Evolutionary conservation across 2,113 vertebrate species (phyloP), one percentile per base, ranked within the genome.

Genomic region (Podocnemis expansa): DNA sequence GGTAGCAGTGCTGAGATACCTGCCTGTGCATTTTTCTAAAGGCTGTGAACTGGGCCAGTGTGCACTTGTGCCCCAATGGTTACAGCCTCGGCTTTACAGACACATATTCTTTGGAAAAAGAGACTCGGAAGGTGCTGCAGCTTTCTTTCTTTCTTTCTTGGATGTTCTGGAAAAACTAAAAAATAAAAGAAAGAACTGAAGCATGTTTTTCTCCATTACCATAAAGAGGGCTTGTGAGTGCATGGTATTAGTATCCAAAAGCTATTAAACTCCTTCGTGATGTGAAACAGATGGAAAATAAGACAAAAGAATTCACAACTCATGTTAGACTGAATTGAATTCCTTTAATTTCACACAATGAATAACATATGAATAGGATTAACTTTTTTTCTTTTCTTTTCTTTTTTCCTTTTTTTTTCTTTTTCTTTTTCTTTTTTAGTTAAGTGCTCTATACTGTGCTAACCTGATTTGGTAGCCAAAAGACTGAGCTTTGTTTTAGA

Each of bases 331-430:
- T 98, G 98, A 98, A 98, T 98, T 98, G 97, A 98, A 98, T 98
- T 98, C 98, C 98, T 98, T 98, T 99, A 99, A 99, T 99, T 99
- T 99, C 99, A 99, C 99, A 99, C 99, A 99, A 99, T 99, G 99
- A 99, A 99, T 99, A 99, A 99, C 99, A 99, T 98, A 98, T 99
- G 99, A 99, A 99, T 99, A 99, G 99, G 99, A 99, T 99, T 99
- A 98, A 99, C 98, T 99, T 99, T 98, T 98, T 98, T 98, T 97
- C 98, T 98, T 93, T 96, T 97, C 38, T 82, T 78, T 91, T 82
- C 82, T 27, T 31, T 25, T 47, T 82, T 96, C 97, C 98, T 97
- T 98, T 98, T 98, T 98, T 98, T 98, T 98, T 43, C 41, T 49
- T 78, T 49, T 86, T 41, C 86, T 97, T 97, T 98, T 98, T 98